These are phyloP conservation scores for Cyclina sinensis DNA, from an alignment of 1,140 invertebrate species.

Conservation along the genomic window DNA sequence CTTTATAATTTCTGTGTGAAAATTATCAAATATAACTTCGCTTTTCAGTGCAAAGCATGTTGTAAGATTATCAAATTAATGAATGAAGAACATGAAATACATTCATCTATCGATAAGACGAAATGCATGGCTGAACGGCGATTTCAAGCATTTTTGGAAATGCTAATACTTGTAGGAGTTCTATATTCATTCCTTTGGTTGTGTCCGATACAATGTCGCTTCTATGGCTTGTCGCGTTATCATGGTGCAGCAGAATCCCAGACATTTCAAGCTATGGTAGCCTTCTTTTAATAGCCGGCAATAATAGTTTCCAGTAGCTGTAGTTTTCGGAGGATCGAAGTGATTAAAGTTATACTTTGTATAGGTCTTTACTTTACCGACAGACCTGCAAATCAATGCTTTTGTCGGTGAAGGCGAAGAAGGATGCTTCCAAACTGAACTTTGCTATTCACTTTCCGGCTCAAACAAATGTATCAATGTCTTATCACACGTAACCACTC, in stretches of 20 bases:
- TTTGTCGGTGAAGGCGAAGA: conserved; percentile 1
- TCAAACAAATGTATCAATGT: background rate
- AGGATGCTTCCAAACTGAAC: background rate
- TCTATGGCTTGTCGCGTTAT: background rate
- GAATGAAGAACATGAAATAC: too few relatives aligned
- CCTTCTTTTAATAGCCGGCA: conserved; percentile 20
- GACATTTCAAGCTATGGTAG: background rate
- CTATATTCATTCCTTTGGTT: background rate
- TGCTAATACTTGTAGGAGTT: too few relatives aligned
- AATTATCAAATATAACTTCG: too few relatives aligned
- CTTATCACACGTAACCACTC: background rate
- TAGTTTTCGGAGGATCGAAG: conserved; percentile 24
- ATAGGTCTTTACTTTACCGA: background rate
- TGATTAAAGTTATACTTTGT: conserved; percentile 13
- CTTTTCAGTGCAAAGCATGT: too few relatives aligned
- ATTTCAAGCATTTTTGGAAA: too few relatives aligned
- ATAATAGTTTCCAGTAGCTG: conserved; percentile 18
- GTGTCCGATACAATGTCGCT: too few relatives aligned
- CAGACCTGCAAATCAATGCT: conserved; percentile 19
- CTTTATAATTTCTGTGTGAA: too few relatives aligned
- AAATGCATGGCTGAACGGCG: too few relatives aligned
- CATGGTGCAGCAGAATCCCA: background rate
- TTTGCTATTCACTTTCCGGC: background rate
- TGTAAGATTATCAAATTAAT: too few relatives aligned
- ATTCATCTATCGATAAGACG: too few relatives aligned